Evolutionary conservation across 2,113 vertebrate genomes (phyloP), one percentile per base, ranked within the genome.

Genomic region (Camelus bactrianus): DNA sequence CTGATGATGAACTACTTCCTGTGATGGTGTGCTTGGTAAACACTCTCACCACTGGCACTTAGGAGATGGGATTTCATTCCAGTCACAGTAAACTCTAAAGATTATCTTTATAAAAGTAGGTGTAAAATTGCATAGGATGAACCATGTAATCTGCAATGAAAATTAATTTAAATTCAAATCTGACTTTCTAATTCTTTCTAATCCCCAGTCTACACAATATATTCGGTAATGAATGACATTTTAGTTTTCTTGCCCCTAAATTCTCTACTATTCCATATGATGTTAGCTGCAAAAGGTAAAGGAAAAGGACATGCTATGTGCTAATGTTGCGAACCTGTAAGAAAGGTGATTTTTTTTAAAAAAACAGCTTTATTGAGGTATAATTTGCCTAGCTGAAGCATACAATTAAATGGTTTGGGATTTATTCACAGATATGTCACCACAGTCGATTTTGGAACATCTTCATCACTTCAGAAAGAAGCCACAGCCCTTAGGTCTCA

Each of bases 21-120:
- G 6, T 0, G 42, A 24, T 3, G 16, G 65, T 4, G 5, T 1
- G 1, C 30, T 22, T n/a, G n/a, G 20, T 19, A 28, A n/a, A 9
- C 6, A 1, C 38, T 32, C 38, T 4, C 1, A 38, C 6, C 15
- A 4, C 38, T 26, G 58, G 48, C 30, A 65, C 30, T n/a, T 10
- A 35, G 22, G 28, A 58, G 56, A 56, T 2, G 30, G 32, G 22
- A 35, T 56, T 56, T 19, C 46, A 30, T 80, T 91, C 89, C 16
- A 15, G 3, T 46, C 52, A 52, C 3, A 5, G 2, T 14, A n/a
- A 42, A 46, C 52, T 4, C 62, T 32, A 13, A 77, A 62, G 14
- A 20, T 10, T 17, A 12, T 62, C 46, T 35, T 28, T 30, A 20
- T 46, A n/a, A 72, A 77, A 20, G 72, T 0, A 10, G 62, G 52